Percentiles rank a stretch among this genome's conserved stretches.
phyloP scores from a whole-genome alignment of 2,113 vertebrate genomes.

The Scartelaos histophorus region DNA sequence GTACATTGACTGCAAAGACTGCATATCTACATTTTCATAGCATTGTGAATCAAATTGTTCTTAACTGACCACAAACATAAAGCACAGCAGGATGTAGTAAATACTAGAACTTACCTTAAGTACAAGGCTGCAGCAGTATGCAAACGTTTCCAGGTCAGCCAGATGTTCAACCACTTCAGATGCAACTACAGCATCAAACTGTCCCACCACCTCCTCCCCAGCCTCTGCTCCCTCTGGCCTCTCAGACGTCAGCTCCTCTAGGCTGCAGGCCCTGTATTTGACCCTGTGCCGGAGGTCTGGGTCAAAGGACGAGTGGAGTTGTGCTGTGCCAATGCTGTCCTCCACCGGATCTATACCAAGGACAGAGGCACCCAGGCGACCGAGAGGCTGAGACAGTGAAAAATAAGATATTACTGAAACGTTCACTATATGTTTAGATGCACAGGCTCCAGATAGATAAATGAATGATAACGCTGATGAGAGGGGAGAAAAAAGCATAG shows the following conservation, averaged over 20 bases:
- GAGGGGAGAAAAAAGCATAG: too few relatives aligned
- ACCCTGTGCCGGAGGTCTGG: slow-evolving; percentile 80
- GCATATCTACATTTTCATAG: not conserved
- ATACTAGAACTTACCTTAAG: slow-evolving; percentile 82
- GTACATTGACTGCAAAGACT: not conserved
- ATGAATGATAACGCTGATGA: too few relatives aligned
- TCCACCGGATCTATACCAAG: slow-evolving; percentile 91
- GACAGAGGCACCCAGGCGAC: slow-evolving; percentile 88
- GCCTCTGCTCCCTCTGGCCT: slow-evolving; percentile 32
- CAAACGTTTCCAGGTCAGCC: slow-evolving; percentile 86
- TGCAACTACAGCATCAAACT: slow-evolving; percentile 89
- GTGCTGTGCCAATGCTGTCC: slow-evolving; percentile 87
- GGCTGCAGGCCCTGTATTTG: slow-evolving; percentile 82
- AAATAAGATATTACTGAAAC: not conserved
- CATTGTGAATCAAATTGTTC: not conserved
- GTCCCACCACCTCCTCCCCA: slow-evolving; percentile 22
- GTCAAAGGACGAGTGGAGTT: slow-evolving; percentile 86
- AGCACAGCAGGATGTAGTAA: slow-evolving; percentile 24
- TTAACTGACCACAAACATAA: slow-evolving; percentile 18
- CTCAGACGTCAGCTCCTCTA: slow-evolving; percentile 86
- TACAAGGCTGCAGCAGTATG: slow-evolving; percentile 83
- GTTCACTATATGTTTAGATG: not conserved
- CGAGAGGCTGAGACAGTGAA: slow-evolving; percentile 83
- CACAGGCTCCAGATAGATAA: too few relatives aligned
- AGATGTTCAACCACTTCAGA: slow-evolving; percentile 98